These are phyloP conservation scores for Sapajus apella DNA, from an alignment of 2,113 vertebrate genomes.

Conservation along the genomic window DNA sequence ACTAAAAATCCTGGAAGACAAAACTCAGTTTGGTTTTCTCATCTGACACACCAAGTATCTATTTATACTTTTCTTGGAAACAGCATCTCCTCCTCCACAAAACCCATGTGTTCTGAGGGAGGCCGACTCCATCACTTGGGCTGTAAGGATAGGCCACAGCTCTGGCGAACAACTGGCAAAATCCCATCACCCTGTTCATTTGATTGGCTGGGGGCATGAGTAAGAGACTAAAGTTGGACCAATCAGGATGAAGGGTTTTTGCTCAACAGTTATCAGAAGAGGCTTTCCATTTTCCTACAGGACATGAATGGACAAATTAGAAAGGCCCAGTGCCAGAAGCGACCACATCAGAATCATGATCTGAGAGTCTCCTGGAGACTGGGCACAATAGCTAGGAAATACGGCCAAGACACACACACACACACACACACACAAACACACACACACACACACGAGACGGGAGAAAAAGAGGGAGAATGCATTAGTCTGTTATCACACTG, in stretches of 20 bases:
- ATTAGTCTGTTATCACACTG: no score
- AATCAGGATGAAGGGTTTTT: not conserved
- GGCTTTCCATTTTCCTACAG: not conserved
- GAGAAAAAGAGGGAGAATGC: not conserved
- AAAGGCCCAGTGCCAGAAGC: not conserved
- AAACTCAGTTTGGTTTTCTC: not conserved
- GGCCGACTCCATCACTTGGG: no score
- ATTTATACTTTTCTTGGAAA: not conserved
- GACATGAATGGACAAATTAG: not conserved
- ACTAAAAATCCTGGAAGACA: conserved; percentile 26
- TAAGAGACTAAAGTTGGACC: not conserved
- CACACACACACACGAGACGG: not conserved
- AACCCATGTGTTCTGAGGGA: not conserved
- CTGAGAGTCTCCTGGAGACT: not conserved
- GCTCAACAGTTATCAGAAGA: not conserved
- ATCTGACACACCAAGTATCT: not conserved
- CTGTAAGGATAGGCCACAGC: not conserved
- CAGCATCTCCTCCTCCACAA: not conserved
- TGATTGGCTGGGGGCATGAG: not conserved
- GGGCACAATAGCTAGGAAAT: not conserved
- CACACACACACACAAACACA: not conserved
- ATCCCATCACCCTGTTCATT: no score
- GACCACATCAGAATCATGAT: not conserved
- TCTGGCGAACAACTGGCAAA: not conserved
- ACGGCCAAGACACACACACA: not conserved